phyloP scores from a whole-genome alignment of 2,797 vertebrate species.

The Peromyscus aztecus region DNA sequence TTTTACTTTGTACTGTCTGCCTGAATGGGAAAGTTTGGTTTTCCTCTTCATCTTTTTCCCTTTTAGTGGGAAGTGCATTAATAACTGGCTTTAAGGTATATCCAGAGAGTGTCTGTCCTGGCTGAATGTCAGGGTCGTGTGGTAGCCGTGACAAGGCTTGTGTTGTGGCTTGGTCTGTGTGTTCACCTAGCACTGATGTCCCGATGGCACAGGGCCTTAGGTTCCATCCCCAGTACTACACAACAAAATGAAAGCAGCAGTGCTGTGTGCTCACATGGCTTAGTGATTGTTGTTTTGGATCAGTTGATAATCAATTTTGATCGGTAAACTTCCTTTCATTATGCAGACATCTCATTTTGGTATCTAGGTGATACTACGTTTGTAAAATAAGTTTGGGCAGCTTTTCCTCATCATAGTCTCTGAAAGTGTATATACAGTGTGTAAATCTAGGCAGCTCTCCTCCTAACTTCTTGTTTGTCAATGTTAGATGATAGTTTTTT shows the following conservation, averaged over 20 bases:
- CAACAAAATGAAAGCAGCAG: not conserved
- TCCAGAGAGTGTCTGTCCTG: not conserved
- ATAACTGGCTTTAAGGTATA: conserved; percentile 10
- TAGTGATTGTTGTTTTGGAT: conserved; percentile 25
- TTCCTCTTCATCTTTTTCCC: not conserved
- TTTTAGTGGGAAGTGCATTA: conserved; percentile 3
- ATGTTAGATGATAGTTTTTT: not conserved
- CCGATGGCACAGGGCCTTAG: not conserved
- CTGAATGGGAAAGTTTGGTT: conserved; percentile 11
- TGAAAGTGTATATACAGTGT: not conserved
- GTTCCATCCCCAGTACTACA: too few relatives aligned
- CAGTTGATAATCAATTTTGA: not conserved
- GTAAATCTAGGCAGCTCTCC: not conserved
- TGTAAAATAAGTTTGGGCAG: not conserved
- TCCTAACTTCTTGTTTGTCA: conserved; percentile 1
- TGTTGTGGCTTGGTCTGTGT: not conserved
- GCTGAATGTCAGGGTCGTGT: not conserved
- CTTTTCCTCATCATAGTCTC: conserved; percentile 29
- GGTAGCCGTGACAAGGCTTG: not conserved
- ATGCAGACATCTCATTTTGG: conserved; percentile 16
- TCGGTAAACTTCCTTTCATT: not conserved
- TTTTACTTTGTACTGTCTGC: conserved; percentile 23
- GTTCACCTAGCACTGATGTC: not conserved
- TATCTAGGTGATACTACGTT: conserved; percentile 12
- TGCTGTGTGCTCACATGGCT: not conserved